Conservation (phyloP, 2,797 vertebrate species). For the Tenualosa thibaudeaui region DNA sequence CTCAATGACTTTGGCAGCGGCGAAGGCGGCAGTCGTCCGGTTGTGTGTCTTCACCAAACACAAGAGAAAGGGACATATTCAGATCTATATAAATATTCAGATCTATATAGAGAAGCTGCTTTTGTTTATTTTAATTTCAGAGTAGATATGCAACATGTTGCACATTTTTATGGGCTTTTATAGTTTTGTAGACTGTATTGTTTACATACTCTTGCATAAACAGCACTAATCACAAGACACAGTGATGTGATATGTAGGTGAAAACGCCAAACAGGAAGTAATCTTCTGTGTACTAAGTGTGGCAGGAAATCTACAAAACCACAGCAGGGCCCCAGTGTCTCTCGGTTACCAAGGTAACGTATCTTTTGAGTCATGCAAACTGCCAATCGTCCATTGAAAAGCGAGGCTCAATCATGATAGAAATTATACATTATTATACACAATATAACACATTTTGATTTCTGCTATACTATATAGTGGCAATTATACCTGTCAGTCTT, state of each 20-base stretch:
- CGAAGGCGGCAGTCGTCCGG: slow-evolving; percentile 51
- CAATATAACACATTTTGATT: too few relatives aligned
- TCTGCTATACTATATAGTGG: too few relatives aligned
- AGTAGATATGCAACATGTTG: neutral
- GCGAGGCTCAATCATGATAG: neutral
- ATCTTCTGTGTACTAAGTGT: slow-evolving; percentile 39
- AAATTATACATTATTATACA: neutral
- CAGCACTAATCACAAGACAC: neutral
- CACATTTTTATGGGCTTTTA: too few relatives aligned
- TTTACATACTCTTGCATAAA: neutral
- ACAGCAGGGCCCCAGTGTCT: slow-evolving; percentile 30
- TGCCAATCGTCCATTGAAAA: neutral
- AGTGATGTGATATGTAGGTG: neutral
- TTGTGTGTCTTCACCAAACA: slow-evolving; percentile 56
- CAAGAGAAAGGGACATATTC: neutral
- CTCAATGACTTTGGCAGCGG: slow-evolving; percentile 66
- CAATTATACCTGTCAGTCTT: neutral
- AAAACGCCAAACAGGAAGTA: slow-evolving; percentile 51
- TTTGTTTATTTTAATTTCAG: neutral
- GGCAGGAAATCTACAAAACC: slow-evolving; percentile 57
- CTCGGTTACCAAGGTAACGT: slow-evolving; percentile 37
- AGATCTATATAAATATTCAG: neutral
- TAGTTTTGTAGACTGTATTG: neutral
- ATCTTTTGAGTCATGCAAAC: neutral
- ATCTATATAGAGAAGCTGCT: neutral